A percentile compares a stretch with the other conserved stretches of the same genome.
Conservation (phyloP, 2,113 vertebrate genomes). For the Egretta garzetta region DNA sequence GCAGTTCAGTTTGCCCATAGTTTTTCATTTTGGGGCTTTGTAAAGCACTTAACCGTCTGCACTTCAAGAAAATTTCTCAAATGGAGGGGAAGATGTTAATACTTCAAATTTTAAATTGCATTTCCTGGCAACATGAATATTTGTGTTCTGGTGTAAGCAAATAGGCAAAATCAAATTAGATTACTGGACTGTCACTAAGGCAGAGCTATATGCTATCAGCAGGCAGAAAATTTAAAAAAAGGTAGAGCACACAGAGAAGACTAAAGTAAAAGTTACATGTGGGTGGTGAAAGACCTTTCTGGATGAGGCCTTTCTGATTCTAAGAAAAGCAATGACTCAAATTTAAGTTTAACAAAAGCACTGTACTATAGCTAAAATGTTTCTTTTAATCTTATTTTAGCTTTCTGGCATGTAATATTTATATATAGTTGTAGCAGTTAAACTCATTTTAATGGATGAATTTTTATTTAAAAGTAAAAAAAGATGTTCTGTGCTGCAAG, state of each 20-base stretch:
- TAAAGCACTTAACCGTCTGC: background rate
- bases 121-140: background rate
- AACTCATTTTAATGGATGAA: conserved; percentile 73
- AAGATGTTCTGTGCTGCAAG: conserved; percentile 74
- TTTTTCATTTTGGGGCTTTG: background rate
- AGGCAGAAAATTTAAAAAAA: conserved; percentile 16
- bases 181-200: conserved; percentile 41
- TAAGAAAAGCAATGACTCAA: conserved; percentile 55
- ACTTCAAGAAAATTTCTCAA: conserved; percentile 9
- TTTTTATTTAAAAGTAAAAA: conserved; percentile 77
- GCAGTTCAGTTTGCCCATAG: background rate
- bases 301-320: conserved; percentile 11
- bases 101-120: background rate
- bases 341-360: conserved; percentile 45
- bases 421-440: conserved; percentile 68
- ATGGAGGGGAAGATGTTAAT: background rate
- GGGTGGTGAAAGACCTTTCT: conserved; percentile 32
- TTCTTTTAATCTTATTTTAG: conserved; percentile 66
- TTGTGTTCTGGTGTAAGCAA: conserved; percentile 35
- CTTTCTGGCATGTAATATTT: conserved; percentile 67
- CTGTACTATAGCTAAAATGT: conserved; percentile 25
- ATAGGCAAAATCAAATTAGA: conserved; percentile 3
- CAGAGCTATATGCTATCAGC: conserved; percentile 26
- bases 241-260: background rate
- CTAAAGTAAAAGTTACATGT: background rate